Evolutionary conservation across 2,888 invertebrate species (phyloP), one percentile per base, ranked within the genome.

Genomic region (Leucania comma): DNA sequence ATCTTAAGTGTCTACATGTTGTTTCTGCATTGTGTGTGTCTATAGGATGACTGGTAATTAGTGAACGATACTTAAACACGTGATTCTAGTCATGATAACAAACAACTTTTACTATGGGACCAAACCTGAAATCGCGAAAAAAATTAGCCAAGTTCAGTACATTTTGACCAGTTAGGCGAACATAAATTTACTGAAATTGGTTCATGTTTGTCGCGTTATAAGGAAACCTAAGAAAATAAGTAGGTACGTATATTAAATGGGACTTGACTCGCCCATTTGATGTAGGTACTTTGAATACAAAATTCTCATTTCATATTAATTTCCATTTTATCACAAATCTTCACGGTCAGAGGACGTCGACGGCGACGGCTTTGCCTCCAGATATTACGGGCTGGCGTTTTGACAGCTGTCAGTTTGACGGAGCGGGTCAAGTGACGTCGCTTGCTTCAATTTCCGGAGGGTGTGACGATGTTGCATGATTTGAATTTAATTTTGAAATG

Each of bases 361-460:
- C 38, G 56, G 48, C 26, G 56, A 70, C 59, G 74, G 73, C 68
- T 75, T 74, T 73, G 80, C 73, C 67, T 85, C 48, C 56, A 81
- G 80, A 83, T 84, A 89, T 88, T 88, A 87, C 85, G 84, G 85
- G 89, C 80, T 78, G 85, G 84, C 82, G 85, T 91, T 93, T 90
- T 93, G 94, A 93, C 93, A 93, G 92, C 89, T 93, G 93, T 93
- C 94, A 93, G 85, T 87, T 83, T 88, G 89, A 89, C 90, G 89
- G 90, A 87, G 83, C 83, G 92, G 93, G 95, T 93, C 94, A 94
- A 94, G 91, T 91, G 91, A 86, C 87, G 89, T 87, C 87, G 86
- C 87, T 86, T 84, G 87, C 89, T 94, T 92, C 94, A 95, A 95
- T 95, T 94, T 95, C 95, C 95, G 94, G 93, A 86, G 88, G 85